These are phyloP conservation scores for Gadus chalcogrammus DNA, from an alignment of 2,113 vertebrate genomes.

Conservation along the genomic window DNA sequence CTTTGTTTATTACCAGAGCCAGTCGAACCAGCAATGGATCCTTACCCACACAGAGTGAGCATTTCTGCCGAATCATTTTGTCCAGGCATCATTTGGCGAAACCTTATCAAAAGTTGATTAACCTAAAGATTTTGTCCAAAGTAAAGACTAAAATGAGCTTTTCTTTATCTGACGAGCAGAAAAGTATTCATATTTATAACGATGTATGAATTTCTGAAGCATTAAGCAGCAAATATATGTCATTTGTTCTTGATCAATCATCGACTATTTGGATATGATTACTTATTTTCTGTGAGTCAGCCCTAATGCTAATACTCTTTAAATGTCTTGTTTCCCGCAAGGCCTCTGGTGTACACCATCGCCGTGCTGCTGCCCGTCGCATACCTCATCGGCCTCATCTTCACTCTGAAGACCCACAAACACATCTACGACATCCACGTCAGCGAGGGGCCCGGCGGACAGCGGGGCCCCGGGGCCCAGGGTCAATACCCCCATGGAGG, in stretches of 20 bases:
- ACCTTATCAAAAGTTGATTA: not conserved
- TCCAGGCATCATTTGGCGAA: not conserved
- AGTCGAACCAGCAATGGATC: conserved; percentile 72
- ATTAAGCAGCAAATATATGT: no score
- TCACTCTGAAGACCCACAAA: conserved; percentile 83
- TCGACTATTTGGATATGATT: no score
- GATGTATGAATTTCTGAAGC: no score
- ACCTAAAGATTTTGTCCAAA: no score
- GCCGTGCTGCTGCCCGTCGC: conserved; percentile 77
- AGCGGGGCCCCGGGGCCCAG: conserved; percentile 51
- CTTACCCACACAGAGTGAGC: conserved; percentile 86
- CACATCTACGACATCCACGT: conserved; percentile 84
- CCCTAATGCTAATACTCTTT: no score
- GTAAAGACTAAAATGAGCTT: no score
- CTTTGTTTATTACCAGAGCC: conserved; percentile 52
- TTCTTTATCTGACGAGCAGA: no score
- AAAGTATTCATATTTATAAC: no score
- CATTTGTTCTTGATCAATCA: no score
- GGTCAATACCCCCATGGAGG: not conserved
- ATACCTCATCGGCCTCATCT: conserved; percentile 82
- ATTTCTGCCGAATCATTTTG: not conserved
- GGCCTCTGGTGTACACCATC: conserved; percentile 77
- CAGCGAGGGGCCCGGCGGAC: conserved; percentile 71
- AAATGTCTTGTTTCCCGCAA: conserved; percentile 36
- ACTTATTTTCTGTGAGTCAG: not conserved